phyloP scores from a whole-genome alignment of 2,797 vertebrate genomes.

The Sebastiscus tertius region DNA sequence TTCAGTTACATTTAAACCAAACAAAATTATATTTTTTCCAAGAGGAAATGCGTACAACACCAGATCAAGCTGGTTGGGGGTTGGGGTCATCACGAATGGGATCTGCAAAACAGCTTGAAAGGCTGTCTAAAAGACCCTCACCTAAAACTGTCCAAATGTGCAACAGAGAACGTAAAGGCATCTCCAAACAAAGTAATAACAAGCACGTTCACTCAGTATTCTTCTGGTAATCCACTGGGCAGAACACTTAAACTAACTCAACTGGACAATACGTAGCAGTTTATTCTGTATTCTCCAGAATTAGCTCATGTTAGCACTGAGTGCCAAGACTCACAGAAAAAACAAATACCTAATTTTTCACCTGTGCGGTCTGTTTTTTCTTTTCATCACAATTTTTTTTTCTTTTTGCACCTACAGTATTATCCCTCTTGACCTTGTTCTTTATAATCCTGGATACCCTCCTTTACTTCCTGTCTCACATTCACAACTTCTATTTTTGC shows the following conservation, averaged over 20 bases:
- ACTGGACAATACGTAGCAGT: not conserved
- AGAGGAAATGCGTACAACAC: constrained; percentile 10
- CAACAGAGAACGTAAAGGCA: not conserved
- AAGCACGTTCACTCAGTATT: not conserved
- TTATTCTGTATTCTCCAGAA: not conserved
- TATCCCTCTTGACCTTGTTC: constrained; percentile 23
- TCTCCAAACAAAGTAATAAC: not conserved
- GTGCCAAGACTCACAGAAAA: not conserved
- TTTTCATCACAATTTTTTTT: not conserved
- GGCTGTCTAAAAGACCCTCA: not conserved
- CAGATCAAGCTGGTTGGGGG: not conserved
- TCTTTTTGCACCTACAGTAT: not conserved
- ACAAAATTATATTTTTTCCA: constrained; percentile 17
- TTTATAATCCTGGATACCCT: not conserved
- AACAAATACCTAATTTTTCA: not conserved
- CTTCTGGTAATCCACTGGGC: not conserved
- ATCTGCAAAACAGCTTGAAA: constrained; percentile 1
- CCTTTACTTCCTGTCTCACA: not conserved
- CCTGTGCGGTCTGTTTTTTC: not conserved
- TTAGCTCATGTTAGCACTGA: not conserved
- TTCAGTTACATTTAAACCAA: constrained; percentile 33
- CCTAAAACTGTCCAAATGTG: not conserved
- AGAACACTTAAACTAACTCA: not conserved
- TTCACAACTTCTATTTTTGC: constrained; percentile 12
- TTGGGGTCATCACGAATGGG: not conserved